Evolutionary conservation across 2,888 invertebrate genomes (phyloP).

Genomic region (Sesamia inferens): DNA sequence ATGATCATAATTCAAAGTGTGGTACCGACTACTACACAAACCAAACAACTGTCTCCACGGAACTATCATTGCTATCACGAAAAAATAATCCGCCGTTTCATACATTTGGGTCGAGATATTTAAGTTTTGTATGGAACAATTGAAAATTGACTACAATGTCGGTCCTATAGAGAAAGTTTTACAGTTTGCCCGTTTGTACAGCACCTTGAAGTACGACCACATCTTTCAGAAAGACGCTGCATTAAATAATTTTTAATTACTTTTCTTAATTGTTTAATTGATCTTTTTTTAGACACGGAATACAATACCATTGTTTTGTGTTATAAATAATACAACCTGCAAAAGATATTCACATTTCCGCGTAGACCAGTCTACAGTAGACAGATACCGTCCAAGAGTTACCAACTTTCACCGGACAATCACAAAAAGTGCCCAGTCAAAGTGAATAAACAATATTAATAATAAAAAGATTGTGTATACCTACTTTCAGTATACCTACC

Average conservation of each 20-base stretch:
- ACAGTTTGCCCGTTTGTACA: not conserved
- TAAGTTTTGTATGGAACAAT: not conserved
- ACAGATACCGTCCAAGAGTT: constrained; percentile 25
- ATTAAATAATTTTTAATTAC: not conserved
- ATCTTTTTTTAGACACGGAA: constrained; percentile 42
- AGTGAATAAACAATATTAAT: constrained; percentile 48
- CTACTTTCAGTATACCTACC: constrained; percentile 67
- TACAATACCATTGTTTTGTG: constrained; percentile 29
- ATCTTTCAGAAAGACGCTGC: not conserved
- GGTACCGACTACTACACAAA: not conserved
- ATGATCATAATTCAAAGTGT: no score
- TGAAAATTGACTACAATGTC: not conserved
- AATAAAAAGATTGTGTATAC: constrained; percentile 58
- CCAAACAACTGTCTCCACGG: not conserved
- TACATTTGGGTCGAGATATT: not conserved
- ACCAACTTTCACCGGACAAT: constrained; percentile 51
- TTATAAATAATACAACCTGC: constrained; percentile 58
- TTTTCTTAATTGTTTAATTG: not conserved
- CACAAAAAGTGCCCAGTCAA: constrained; percentile 26
- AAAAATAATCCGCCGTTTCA: not conserved
- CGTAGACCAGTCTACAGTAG: constrained; percentile 42
- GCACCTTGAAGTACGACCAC: not conserved
- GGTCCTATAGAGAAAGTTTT: not conserved
- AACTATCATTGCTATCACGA: not conserved
- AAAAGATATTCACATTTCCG: constrained; percentile 47